phyloP scores from a whole-genome alignment of 2,113 vertebrate species.

The Crotalus horridus region DNA sequence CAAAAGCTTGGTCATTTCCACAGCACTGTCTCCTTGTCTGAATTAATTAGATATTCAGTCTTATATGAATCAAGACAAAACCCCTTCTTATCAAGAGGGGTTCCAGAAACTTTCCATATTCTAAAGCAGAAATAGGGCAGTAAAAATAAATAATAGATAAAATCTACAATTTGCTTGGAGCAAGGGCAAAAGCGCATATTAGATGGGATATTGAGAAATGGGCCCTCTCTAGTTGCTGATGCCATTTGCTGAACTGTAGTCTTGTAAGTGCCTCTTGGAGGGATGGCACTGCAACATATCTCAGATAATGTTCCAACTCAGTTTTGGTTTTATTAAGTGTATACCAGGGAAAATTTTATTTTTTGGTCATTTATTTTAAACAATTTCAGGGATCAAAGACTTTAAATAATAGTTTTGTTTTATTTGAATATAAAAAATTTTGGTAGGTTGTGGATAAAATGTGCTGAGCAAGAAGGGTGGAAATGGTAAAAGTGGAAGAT shows the following conservation, averaged over 20 bases:
- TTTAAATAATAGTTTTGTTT: neutral
- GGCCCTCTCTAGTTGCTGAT: neutral
- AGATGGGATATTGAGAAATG: neutral
- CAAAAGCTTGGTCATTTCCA: neutral
- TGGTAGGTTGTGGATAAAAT: too few relatives aligned
- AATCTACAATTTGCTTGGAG: neutral
- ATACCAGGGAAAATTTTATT: neutral
- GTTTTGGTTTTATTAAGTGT: neutral
- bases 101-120: neutral
- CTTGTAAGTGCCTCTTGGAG: neutral
- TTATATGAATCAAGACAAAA: neutral
- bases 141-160: neutral
- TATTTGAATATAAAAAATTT: neutral
- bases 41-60: neutral
- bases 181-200: neutral
- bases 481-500: too few relatives aligned
- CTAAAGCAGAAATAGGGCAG: neutral
- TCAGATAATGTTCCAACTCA: neutral
- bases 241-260: neutral
- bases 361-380: neutral
- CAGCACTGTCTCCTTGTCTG: neutral
- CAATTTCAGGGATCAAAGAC: neutral
- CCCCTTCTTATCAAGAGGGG: neutral
- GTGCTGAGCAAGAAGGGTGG: too few relatives aligned
- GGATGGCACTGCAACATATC: neutral